Base-by-base conservation (phyloP, 2,797 vertebrate species). In the Lophotriccus pileatus region DNA sequence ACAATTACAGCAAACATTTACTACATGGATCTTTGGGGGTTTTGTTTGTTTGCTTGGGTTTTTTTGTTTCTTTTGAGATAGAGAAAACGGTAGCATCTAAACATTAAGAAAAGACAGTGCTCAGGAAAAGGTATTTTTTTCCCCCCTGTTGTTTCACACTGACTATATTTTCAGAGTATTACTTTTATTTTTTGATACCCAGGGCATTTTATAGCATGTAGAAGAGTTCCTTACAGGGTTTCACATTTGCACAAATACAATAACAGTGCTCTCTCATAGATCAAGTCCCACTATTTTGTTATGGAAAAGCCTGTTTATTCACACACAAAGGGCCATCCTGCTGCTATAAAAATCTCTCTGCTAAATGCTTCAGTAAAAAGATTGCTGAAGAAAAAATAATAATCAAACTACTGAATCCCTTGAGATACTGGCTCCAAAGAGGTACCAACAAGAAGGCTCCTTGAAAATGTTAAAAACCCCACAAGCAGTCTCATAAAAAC, bases 291-390 rank as follows among this genome's bases (percentile, higher is more conserved):
- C 4, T 37, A 63, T 70, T 88, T 84, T 82, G 59, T 34, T 56
- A 76, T 50, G 34, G 59, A 84, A 91, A 94, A 93, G 37, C 76
- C 84, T 91, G 89, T 90, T 92, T 88, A 82, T 90, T 86, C 87
- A 81, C 37, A 63, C 50, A 95, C 39, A 93, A 91, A 96, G 59
- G 84, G 56, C 59, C 55, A 75, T 76, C 73, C 83, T 87, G 77
- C 83, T 93, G 85, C 73, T 93, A 64, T 12, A 93, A 95, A 94
- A 90, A 87, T 84, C 67, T 77, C 47, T 66, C 41, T 15, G 30
- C 63, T 94, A 95, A 96, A 93, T n/a, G 67, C 62, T 83, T 88
- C 79, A 66, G 69, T 56, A 95, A 89, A 89, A 94, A 62, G 32
- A 22, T 36, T 56, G 3, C 47, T 66, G 47, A 83, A 93, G 49